Base-by-base conservation (phyloP, 2,888 invertebrate genomes). In the Sinelater perroti region DNA sequence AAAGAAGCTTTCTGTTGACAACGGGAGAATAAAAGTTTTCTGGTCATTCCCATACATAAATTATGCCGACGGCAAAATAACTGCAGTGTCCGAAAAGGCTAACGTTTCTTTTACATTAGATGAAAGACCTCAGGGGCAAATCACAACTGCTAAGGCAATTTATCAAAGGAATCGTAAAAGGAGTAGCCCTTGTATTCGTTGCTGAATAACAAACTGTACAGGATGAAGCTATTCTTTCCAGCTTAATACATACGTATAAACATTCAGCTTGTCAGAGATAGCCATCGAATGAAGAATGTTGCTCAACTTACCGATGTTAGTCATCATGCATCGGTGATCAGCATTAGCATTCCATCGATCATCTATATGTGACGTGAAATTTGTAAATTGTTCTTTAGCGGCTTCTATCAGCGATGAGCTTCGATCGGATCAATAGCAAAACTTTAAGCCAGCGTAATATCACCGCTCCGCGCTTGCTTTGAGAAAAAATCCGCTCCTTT, bases 341-440 rank as follows among this genome's bases (percentile, higher is more conserved):
- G 40, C 55, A 56, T 56, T 56, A 56, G 49, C 55, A 56, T 56
- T 56, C 42, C 49, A 56, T 56, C 55, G 49, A 56, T 56, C 55
- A 56, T 49, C 40, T 18, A 42, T 36, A 36, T 54, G 49, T 49
- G 49, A 56, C 55, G 33, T 49, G 18, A 49, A 54, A 54, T 54
- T 54, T 54, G 46, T 54, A 46, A 54, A 54, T 35, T 46, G 20
- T 54, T 46, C 28, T 46, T 54, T 54, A 24, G 17, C 13, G 24
- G 24, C 42, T 16, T n/a, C 42, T 40, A 40, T 40, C 40, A 40
- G 21, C 11, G 26, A 14, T 17, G 18, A n/a, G 44, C 16, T 30
- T 42, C 18, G 44, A 44, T 44, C 30, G 17, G 30, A 44, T 44
- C 44, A 18, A 44, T 44, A 30, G 24, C 33, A 26, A 8, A 24